Evolutionary conservation across 1,140 invertebrate genomes (phyloP).

Genomic region (Camponotus vicinus): DNA sequence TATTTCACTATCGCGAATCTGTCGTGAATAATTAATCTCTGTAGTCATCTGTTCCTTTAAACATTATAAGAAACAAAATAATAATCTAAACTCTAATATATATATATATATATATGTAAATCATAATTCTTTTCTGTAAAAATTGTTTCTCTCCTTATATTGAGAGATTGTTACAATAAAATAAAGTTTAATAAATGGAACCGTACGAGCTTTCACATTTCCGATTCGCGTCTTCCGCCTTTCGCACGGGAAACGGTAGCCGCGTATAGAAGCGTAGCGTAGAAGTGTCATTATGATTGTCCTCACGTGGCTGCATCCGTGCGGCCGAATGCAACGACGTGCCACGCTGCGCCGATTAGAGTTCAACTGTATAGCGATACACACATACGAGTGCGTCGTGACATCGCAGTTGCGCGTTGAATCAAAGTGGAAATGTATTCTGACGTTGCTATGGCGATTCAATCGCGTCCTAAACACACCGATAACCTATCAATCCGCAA

Average conservation of each 20-base stretch:
- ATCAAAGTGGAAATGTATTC: slow-evolving; percentile 81
- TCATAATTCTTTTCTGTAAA: not conserved
- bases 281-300: slow-evolving; percentile 12
- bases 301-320: slow-evolving; percentile 20
- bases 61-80: not conserved
- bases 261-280: not conserved
- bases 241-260: slow-evolving; percentile 20
- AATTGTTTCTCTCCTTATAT: too few species aligned
- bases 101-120: not conserved
- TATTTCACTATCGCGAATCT: slow-evolving; percentile 2
- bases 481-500: slow-evolving; percentile 80
- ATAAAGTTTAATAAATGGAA: not conserved
- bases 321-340: slow-evolving; percentile 37
- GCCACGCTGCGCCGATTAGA: slow-evolving; percentile 3
- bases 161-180: not conserved
- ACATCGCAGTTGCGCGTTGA: slow-evolving; percentile 69
- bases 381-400: not conserved
- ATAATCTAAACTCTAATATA: not conserved
- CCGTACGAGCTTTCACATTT: not conserved
- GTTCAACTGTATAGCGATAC: slow-evolving; percentile 9
- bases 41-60: not conserved
- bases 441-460: slow-evolving; percentile 82
- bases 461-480: slow-evolving; percentile 77
- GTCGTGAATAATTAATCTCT: slow-evolving; percentile 25
- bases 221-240: not conserved